Conservation (phyloP, 2,888 invertebrate species). For the Ochropleura leucogaster region DNA sequence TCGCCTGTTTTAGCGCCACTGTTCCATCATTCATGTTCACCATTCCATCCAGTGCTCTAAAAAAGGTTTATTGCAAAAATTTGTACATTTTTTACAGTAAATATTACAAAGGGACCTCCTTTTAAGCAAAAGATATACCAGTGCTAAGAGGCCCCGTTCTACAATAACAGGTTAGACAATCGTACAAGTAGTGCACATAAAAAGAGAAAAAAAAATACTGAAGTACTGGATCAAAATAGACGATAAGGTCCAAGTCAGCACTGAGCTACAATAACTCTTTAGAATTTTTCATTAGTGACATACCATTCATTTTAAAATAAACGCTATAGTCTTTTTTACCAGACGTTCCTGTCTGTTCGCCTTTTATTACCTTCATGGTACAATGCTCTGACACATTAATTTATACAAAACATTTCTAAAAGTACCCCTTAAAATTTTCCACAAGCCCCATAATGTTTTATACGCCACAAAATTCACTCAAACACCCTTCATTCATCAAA, state of each 20-base stretch:
- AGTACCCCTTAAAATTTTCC: conserved; percentile 16
- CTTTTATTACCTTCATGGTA: neutral
- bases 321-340: neutral
- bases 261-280: neutral
- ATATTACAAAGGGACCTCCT: too few species aligned
- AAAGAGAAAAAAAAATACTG: too few species aligned
- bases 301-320: neutral
- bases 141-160: too few species aligned
- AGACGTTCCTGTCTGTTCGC: neutral
- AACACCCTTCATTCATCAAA: conserved; percentile 49
- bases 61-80: too few species aligned
- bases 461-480: conserved; percentile 38
- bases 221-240: neutral
- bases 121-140: too few species aligned
- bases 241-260: neutral
- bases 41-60: neutral
- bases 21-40: too few species aligned
- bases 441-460: conserved; percentile 14
- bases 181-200: too few species aligned
- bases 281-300: neutral
- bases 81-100: too few species aligned
- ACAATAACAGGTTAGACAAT: too few species aligned
- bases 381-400: neutral
- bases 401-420: conserved; percentile 8
- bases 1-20: neutral